A percentile compares a stretch with the other conserved stretches of the same genome.
Conservation (phyloP, 2,797 vertebrate genomes). For the Cyprinodon diabolis region DNA sequence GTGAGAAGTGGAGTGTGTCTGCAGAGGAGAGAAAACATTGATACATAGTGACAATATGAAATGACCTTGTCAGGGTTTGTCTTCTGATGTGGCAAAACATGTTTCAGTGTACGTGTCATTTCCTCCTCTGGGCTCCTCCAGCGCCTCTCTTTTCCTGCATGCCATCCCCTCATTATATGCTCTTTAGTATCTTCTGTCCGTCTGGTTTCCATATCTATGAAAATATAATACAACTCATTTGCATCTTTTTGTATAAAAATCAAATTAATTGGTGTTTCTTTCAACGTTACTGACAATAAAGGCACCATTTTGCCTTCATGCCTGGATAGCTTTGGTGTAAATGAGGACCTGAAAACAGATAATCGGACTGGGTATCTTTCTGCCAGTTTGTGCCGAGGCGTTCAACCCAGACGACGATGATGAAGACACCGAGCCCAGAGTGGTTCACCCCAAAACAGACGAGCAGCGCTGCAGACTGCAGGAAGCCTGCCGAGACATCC, state of each 20-base stretch:
- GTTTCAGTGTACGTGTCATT: conserved; percentile 35
- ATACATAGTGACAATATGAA: conserved; percentile 47
- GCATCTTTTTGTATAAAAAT: neutral
- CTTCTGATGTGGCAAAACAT: conserved; percentile 33
- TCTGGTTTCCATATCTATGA: neutral
- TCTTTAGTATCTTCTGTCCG: conserved; percentile 19
- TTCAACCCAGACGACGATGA: conserved; percentile 98
- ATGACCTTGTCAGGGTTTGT: conserved; percentile 55
- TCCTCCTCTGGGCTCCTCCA: conserved; percentile 38
- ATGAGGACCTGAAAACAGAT: neutral
- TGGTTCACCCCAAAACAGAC: conserved; percentile 97
- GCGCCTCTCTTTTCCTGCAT: conserved; percentile 23
- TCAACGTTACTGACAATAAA: neutral
- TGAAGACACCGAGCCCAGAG: conserved; percentile 93
- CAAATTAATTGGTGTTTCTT: neutral
- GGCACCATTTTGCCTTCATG: neutral
- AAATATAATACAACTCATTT: neutral
- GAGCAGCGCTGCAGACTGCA: conserved; percentile 95
- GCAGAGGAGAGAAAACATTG: conserved; percentile 22
- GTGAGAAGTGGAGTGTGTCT: conserved; percentile 18
- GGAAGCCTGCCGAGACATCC: conserved; percentile 96
- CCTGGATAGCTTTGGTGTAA: conserved; percentile 6
- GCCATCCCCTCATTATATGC: conserved; percentile 22
- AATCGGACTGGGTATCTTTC: conserved; percentile 3
- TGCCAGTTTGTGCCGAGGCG: conserved; percentile 93